These are phyloP conservation scores for Saguinus oedipus DNA, from an alignment of 2,797 vertebrate genomes.

Conservation along the genomic window DNA sequence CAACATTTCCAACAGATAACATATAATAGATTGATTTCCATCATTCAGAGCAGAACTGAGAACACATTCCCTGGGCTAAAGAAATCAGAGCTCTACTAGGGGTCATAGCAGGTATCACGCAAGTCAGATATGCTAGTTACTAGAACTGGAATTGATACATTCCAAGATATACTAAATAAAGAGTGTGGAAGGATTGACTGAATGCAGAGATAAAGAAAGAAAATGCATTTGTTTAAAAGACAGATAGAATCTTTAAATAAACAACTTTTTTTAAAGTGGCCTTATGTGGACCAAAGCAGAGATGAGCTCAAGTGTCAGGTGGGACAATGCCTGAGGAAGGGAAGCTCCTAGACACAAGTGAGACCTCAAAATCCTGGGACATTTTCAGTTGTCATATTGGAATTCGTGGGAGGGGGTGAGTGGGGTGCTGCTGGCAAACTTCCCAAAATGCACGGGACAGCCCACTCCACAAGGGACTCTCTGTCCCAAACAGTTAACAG, in stretches of 20 bases:
- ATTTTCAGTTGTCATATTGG: neutral
- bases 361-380: neutral
- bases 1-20: neutral
- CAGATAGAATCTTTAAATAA: neutral
- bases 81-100: neutral
- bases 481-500: neutral
- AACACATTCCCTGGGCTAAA: neutral
- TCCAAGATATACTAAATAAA: neutral
- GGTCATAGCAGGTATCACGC: neutral
- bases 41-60: neutral
- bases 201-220: fast-evolving
- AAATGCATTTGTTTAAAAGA: neutral
- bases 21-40: neutral
- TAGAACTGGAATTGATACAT: neutral
- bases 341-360: no score
- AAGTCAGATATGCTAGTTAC: neutral
- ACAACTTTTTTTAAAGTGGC: fast-evolving
- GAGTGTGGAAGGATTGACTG: neutral
- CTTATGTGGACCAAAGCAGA: neutral
- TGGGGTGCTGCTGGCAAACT: neutral
- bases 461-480: neutral
- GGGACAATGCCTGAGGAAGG: no score
- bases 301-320: no score
- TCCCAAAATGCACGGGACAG: neutral
- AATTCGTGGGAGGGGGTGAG: neutral